A percentile compares a stretch with the other conserved stretches of the same genome.
These are phyloP conservation scores for Sipunculus nudus DNA, from an alignment of 2,888 invertebrate species.

Conservation along the genomic window DNA sequence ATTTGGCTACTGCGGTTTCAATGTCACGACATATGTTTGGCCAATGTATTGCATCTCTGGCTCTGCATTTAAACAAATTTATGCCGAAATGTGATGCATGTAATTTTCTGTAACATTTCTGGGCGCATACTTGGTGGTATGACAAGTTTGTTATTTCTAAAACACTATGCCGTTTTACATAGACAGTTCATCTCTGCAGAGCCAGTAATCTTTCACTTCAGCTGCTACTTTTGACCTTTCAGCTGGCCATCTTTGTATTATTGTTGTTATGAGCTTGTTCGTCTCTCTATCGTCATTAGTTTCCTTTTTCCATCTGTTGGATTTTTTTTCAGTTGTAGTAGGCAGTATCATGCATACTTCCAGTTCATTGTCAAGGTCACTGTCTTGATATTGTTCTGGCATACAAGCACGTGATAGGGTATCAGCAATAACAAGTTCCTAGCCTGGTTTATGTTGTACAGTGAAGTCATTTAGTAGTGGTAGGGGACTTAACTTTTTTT, in stretches of 20 bases:
- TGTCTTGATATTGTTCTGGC: background rate
- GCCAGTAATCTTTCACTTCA: background rate
- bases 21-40: slow-evolving; percentile 6
- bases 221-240: background rate
- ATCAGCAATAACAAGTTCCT: background rate
- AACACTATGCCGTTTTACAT: slow-evolving; percentile 17
- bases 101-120: slow-evolving; percentile 16
- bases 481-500: no score
- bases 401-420: background rate
- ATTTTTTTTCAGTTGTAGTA: background rate
- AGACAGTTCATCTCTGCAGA: background rate
- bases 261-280: background rate
- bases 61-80: slow-evolving; percentile 7
- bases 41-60: slow-evolving; percentile 18
- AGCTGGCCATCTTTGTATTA: slow-evolving; percentile 14
- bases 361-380: background rate
- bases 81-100: slow-evolving; percentile 17
- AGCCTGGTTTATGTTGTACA: background rate
- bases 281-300: slow-evolving; percentile 1
- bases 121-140: slow-evolving; percentile 15
- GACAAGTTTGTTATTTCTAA: slow-evolving; percentile 5
- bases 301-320: background rate
- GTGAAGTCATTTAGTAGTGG: no score
- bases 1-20: background rate
- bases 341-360: background rate